phyloP scores from a whole-genome alignment of 2,797 vertebrate species.

The Pangasius mekongensis region DNA sequence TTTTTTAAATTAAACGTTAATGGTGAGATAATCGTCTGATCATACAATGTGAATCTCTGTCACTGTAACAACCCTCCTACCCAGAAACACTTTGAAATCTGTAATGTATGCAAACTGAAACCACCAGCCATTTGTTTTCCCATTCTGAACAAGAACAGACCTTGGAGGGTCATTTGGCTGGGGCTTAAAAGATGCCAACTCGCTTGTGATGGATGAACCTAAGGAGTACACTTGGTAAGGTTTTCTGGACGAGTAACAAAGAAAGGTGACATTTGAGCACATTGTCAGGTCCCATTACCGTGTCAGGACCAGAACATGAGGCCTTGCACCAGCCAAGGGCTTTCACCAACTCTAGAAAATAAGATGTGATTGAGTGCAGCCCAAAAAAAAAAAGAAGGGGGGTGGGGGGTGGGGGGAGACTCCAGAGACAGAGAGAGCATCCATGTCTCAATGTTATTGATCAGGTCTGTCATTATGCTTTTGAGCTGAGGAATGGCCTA shows the following conservation, averaged over 20 bases:
- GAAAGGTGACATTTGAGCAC: background rate
- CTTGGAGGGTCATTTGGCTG: constrained; percentile 28
- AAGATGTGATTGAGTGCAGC: constrained; percentile 3
- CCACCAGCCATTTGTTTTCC: constrained; percentile 7
- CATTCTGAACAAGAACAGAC: constrained; percentile 11
- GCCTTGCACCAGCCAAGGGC: background rate
- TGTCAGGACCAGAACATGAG: background rate
- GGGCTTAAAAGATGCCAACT: background rate
- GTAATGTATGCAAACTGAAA: background rate
- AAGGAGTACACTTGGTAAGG: background rate
- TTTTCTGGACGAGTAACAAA: background rate
- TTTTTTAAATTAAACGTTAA: background rate
- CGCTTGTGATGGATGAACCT: background rate
- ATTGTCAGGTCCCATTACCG: background rate
- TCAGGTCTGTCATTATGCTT: background rate
- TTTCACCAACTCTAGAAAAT: background rate
- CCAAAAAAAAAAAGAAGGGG: background rate
- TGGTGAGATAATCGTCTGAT: background rate
- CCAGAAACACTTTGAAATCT: background rate
- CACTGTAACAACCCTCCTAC: no score
- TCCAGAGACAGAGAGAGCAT: background rate
- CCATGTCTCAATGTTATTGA: background rate
- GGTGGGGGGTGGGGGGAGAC: no score
- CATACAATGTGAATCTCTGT: background rate
- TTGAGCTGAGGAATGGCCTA: background rate